phyloP scores from a whole-genome alignment of 1,140 invertebrate genomes.

The Reticulitermes speratus region DNA sequence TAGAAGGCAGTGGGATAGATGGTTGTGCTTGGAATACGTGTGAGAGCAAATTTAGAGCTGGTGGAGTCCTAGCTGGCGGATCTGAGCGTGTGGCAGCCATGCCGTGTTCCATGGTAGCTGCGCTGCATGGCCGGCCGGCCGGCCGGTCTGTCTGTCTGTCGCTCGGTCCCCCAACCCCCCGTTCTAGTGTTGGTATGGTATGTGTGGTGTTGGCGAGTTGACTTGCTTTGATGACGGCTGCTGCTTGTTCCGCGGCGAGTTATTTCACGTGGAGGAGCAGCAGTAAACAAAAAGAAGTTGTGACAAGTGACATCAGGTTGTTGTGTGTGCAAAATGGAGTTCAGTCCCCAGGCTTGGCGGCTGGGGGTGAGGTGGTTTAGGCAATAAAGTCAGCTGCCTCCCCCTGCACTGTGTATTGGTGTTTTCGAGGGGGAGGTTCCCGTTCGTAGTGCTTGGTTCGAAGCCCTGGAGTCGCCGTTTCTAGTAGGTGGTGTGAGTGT shows the following conservation, averaged over 20 bases:
- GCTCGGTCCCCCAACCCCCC: slow-evolving; percentile 37
- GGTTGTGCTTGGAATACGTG: too few species aligned
- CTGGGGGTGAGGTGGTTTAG: neutral
- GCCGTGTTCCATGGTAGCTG: slow-evolving; percentile 32
- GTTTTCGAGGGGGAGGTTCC: neutral
- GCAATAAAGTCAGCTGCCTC: slow-evolving; percentile 1
- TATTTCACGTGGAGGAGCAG: neutral
- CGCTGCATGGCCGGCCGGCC: slow-evolving; percentile 29
- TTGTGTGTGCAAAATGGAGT: slow-evolving; percentile 39
- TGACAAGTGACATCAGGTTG: slow-evolving; percentile 10
- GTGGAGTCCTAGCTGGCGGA: neutral
- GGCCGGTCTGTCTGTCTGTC: slow-evolving; percentile 40
- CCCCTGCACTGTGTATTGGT: slow-evolving; percentile 2
- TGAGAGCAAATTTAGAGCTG: too few species aligned
- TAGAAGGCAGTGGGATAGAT: too few species aligned
- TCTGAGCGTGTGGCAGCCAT: slow-evolving; percentile 23
- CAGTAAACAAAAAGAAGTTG: neutral
- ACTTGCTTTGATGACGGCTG: neutral
- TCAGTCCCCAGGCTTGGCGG: slow-evolving; percentile 43
- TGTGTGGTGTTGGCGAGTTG: slow-evolving; percentile 26
- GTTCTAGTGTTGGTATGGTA: slow-evolving; percentile 21
- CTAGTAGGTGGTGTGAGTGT: slow-evolving; percentile 2
- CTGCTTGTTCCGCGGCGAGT: neutral
- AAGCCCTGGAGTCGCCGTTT: slow-evolving; percentile 26
- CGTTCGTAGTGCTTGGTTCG: neutral